Evolutionary conservation across 2,113 vertebrate species (phyloP).

Genomic region (Atractosteus spatula): DNA sequence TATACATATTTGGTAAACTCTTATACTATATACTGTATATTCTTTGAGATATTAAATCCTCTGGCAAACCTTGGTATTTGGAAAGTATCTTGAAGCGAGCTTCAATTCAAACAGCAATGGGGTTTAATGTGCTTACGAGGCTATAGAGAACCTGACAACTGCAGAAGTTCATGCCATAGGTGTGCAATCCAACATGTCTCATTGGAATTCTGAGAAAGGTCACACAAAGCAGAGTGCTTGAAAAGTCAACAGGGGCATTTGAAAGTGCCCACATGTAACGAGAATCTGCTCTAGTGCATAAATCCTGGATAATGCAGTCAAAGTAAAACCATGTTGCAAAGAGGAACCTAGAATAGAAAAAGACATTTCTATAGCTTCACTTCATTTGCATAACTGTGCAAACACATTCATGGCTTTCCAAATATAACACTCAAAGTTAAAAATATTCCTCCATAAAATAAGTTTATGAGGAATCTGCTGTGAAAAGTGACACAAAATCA

Average conservation of each 20-base stretch:
- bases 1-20: background rate
- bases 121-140: background rate
- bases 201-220: constrained; percentile 4
- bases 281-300: background rate
- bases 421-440: too few species aligned
- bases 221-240: background rate
- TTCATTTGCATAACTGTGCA: background rate
- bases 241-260: background rate
- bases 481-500: too few species aligned
- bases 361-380: background rate
- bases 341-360: background rate
- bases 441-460: too few species aligned
- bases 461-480: too few species aligned
- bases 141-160: background rate
- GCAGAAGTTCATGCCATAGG: background rate
- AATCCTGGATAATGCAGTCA: background rate
- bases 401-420: too few species aligned
- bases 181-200: background rate
- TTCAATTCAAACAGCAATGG: background rate
- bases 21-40: background rate
- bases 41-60: background rate
- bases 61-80: background rate
- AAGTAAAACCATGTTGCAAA: background rate
- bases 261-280: background rate
- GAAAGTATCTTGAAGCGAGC: background rate